These are phyloP conservation scores for Caenorhabditis doughertyi DNA, from an alignment of 2,888 invertebrate species.

Conservation along the genomic window DNA sequence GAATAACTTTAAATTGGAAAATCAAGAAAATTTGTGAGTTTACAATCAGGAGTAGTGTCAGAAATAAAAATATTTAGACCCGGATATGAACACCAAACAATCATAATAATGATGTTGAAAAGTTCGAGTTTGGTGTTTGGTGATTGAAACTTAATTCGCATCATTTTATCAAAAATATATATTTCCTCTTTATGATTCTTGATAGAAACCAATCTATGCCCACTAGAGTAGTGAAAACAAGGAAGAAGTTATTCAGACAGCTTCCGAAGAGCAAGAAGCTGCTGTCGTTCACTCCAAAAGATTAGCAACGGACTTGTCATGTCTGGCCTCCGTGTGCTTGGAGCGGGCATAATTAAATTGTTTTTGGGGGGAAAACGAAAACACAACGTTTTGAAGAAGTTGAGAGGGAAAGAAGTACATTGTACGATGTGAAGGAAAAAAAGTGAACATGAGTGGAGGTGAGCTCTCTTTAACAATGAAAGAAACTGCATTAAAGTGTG, in stretches of 20 bases:
- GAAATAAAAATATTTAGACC: not conserved
- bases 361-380: constrained; percentile 5
- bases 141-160: not conserved
- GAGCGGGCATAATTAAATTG: constrained; percentile 30
- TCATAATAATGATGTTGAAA: not conserved
- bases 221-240: not conserved
- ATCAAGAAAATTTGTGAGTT: too few species aligned
- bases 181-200: not conserved
- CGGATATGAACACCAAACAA: not conserved
- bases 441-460: not conserved
- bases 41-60: too few species aligned
- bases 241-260: not conserved
- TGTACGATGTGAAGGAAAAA: not conserved
- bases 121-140: not conserved
- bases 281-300: constrained; percentile 6
- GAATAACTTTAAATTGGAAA: too few species aligned
- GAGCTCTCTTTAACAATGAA: not conserved
- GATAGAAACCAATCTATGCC: not conserved
- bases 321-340: constrained; percentile 6
- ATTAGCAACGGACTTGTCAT: constrained; percentile 29
- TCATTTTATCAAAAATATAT: not conserved
- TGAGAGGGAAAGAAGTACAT: not conserved
- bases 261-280: too few species aligned
- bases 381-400: not conserved
- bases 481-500: constrained; percentile 2